These are phyloP conservation scores for Indri indri DNA, from an alignment of 2,113 vertebrate species.

Conservation along the genomic window DNA sequence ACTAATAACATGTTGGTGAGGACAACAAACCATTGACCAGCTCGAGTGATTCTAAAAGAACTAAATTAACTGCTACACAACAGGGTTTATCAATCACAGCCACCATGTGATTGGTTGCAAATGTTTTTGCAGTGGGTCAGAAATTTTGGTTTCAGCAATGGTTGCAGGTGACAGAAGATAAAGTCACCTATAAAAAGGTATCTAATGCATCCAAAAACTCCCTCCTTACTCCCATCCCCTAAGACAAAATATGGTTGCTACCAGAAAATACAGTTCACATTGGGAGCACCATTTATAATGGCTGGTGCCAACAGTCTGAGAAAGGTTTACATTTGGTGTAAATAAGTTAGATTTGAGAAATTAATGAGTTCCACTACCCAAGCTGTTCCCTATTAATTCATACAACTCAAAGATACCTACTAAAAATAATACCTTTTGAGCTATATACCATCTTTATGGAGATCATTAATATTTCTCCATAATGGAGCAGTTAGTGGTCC, in stretches of 20 bases:
- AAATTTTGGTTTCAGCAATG: not conserved
- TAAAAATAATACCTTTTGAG: constrained; percentile 62
- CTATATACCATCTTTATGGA: constrained; percentile 59
- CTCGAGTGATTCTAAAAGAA: not conserved
- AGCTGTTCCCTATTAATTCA: constrained; percentile 65
- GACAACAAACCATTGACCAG: constrained; percentile 19
- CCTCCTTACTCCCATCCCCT: not conserved
- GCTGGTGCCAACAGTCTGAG: not conserved
- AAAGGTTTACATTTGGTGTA: constrained; percentile 47
- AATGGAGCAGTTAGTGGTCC: constrained; percentile 21
- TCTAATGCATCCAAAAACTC: not conserved
- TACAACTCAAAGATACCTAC: constrained; percentile 49
- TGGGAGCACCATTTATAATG: not conserved
- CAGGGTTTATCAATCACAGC: not conserved
- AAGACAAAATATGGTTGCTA: not conserved
- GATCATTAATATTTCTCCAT: constrained; percentile 39
- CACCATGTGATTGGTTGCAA: not conserved
- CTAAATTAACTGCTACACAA: constrained; percentile 9
- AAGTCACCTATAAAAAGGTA: constrained; percentile 2
- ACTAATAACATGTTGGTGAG: constrained; percentile 42
- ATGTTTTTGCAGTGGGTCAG: not conserved
- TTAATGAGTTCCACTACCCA: constrained; percentile 61
- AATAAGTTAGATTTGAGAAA: constrained; percentile 65
- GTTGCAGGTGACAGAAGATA: not conserved
- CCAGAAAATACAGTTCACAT: not conserved